Base-by-base conservation (phyloP, 1,140 invertebrate genomes). In the Solenopsis fugax region DNA sequence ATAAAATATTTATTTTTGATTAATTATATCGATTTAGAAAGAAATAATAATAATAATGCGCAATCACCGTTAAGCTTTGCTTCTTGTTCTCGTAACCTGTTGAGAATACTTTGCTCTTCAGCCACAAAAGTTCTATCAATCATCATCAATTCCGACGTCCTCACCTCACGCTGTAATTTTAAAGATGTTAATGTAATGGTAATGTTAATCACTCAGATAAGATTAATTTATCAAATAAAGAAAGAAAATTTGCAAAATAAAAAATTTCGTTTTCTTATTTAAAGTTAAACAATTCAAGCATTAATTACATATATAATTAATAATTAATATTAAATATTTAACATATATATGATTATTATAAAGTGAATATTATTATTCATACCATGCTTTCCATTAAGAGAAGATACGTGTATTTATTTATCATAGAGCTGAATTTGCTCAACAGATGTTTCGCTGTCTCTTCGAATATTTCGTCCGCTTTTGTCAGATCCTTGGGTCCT, bases 321-420 rank as follows among this genome's bases (percentile, higher is more conserved):
- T 29, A 29, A 29, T 29, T 29, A 29, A 65, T 13, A 71, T 50
- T 29, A 81, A 16, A 62, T 52, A 21, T 78, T 41, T 24, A n/a
- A n/a, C 60, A 56, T 6, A 10, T 75, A 45, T 18, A 34, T 7
- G 18, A 86, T 21, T 50, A 29, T 45, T 50, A 45, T 41, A 6
- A 54, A 77, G 34, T 76, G 45, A 80, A 67, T 67, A 69, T 78
- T 64, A 67, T 81, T 67, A 90, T 54, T 67, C 58, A 37, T 90
- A 98, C 98, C 97, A 97, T 98, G 91, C 97, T 98, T 89, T 98
- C 98, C 94, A 98, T 97, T 65, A 98, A 93, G n/a, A 98, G 94
- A 18, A 98, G 95, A 92, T 97, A 96, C 69, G 97, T 96, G 93
- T 98, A 98, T 94, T 98, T 98, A 90, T 97, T 97, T 87, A 97